These are phyloP conservation scores for Campylorhamphus procurvoides DNA, from an alignment of 2,113 vertebrate species.

Conservation along the genomic window DNA sequence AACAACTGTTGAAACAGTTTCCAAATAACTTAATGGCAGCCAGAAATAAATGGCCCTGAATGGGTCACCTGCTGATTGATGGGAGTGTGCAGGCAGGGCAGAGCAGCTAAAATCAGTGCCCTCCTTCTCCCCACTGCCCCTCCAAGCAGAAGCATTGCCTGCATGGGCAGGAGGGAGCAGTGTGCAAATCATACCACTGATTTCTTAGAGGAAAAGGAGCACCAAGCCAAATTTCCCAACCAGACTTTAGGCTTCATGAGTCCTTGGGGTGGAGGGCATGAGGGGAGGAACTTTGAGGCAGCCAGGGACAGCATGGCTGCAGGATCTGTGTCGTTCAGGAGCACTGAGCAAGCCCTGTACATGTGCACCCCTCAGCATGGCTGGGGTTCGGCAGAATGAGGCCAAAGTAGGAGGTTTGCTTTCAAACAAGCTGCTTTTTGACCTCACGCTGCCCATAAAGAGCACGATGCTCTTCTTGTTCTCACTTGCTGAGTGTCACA, in stretches of 20 bases:
- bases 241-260: not conserved
- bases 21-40: constrained; percentile 56
- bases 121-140: not conserved
- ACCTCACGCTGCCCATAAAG: not conserved
- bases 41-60: constrained; percentile 75
- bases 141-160: not conserved
- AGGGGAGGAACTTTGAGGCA: not conserved
- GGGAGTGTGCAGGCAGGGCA: constrained; percentile 25
- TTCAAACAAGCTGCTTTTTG: not conserved
- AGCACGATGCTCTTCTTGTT: not conserved
- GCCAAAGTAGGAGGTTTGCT: not conserved
- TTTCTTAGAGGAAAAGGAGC: not conserved
- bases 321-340: not conserved
- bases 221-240: not conserved
- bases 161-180: not conserved
- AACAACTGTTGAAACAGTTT: constrained; percentile 67
- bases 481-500: accelerated
- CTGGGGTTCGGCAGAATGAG: not conserved
- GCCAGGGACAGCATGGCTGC: accelerated
- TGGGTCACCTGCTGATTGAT: constrained; percentile 61
- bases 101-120: constrained; percentile 30
- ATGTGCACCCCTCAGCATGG: not conserved
- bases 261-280: not conserved
- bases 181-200: not conserved
- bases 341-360: not conserved